A percentile compares a stretch with the other conserved stretches of the same genome.
Conservation (phyloP, 2,888 invertebrate species). For the Saturnia japonica region DNA sequence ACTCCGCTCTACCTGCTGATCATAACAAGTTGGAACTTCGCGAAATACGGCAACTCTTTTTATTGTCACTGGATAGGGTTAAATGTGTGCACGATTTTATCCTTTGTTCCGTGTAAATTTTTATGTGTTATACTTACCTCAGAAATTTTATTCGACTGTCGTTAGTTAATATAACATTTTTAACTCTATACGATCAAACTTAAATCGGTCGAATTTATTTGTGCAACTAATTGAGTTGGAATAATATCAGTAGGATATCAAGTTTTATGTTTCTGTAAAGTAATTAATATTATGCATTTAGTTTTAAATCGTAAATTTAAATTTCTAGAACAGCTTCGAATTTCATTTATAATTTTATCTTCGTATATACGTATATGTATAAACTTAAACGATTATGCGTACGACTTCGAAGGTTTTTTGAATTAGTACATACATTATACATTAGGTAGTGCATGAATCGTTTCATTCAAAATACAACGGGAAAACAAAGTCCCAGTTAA, state of each 20-base stretch:
- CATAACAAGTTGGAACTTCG: slow-evolving; percentile 66
- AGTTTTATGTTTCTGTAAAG: not conserved
- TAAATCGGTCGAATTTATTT: slow-evolving; percentile 49
- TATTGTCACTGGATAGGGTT: slow-evolving; percentile 49
- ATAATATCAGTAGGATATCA: slow-evolving; percentile 22
- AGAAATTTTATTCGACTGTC: slow-evolving; percentile 51
- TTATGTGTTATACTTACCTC: slow-evolving; percentile 46
- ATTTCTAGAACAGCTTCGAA: not conserved
- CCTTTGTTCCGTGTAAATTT: slow-evolving; percentile 57
- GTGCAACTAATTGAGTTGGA: slow-evolving; percentile 38
- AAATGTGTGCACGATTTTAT: slow-evolving; percentile 53
- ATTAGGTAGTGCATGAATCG: too few relatives aligned
- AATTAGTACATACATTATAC: too few relatives aligned
- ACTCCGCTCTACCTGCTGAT: slow-evolving; percentile 53
- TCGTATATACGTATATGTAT: too few relatives aligned
- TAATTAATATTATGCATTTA: not conserved
- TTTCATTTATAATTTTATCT: not conserved
- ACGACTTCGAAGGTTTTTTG: too few relatives aligned
- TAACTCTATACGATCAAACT: slow-evolving; percentile 47
- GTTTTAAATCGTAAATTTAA: not conserved
- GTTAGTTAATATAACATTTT: slow-evolving; percentile 52
- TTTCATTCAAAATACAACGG: too few relatives aligned
- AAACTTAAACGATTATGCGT: too few relatives aligned
- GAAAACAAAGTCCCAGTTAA: not conserved
- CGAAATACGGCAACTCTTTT: slow-evolving; percentile 66